Base-by-base conservation (phyloP, 2,888 invertebrate genomes). In the Microdon myrmicae region DNA sequence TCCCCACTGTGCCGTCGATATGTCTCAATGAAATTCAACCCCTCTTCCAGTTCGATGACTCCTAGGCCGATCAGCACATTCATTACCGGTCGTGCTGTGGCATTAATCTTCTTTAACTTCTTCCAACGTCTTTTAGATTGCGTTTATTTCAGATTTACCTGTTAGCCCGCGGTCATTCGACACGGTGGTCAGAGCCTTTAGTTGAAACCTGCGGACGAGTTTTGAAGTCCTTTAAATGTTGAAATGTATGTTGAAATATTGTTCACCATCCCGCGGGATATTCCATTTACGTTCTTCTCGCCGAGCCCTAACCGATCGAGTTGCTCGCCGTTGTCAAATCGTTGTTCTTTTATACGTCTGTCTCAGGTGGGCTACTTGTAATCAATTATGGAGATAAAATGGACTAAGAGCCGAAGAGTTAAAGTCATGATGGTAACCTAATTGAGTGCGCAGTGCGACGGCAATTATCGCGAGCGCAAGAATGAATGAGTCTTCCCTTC, bases 181-280 rank as follows among this genome's bases (percentile, higher is more conserved):
- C n/a, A n/a, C n/a, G n/a, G n/a, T n/a, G n/a, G n/a, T n/a, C n/a
- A n/a, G n/a, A n/a, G n/a, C n/a, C n/a, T n/a, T n/a, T 31, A 31
- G 20, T 8, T 5, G 16, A 16, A 16, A 4, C 17, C 38, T 29
- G 25, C 29, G 16, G 22, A 28, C 13, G 23, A 41, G 51, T 48
- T 48, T 32, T 32, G 48, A 32, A 48, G 48, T 41, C 47, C 64
- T 51, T 53, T 58, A 53, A 64, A 58, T 28, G 35, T 47, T 29
- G 23, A 26, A 51, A 64, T 53, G 51, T 47, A 64, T 51, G 56
- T 56, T 56, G 61, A 58, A 64, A 64, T 58, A 64, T 64, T 64
- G 58, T 64, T 64, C 56, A 64, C 58, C 58, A 64, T 58, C 45
- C 51, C 58, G 47, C n/a, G n/a, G n/a, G n/a, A n/a, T n/a, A n/a